A percentile compares a stretch with the other conserved stretches of the same genome.
Conservation (phyloP, 2,113 vertebrate genomes). For the Gasterosteus nipponicus region DNA sequence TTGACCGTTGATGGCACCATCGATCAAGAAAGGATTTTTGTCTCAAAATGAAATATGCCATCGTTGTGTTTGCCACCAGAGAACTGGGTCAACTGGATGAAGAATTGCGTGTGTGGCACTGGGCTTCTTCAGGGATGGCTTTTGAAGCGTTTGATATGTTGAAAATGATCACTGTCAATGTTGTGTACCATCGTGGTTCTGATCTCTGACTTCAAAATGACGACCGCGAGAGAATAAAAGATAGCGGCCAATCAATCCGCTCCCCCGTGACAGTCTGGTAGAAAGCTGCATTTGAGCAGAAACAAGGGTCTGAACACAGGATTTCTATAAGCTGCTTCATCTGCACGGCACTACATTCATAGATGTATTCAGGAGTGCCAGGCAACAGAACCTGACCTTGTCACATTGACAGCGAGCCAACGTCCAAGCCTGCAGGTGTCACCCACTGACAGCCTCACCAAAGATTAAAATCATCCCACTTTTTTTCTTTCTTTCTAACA, state of each 20-base stretch:
- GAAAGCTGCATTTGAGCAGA: slow-evolving; percentile 46
- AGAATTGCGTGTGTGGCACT: slow-evolving; percentile 44
- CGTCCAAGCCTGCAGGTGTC: slow-evolving; percentile 38
- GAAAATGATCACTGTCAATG: slow-evolving; percentile 63
- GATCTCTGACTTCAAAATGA: slow-evolving; percentile 62
- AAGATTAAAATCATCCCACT: slow-evolving; percentile 38
- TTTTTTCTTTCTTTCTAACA: neutral
- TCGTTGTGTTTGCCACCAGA: slow-evolving; percentile 68
- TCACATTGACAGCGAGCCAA: slow-evolving; percentile 42
- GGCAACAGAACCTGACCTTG: slow-evolving; percentile 54
- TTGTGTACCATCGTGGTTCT: slow-evolving; percentile 38
- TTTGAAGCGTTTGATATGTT: slow-evolving; percentile 61
- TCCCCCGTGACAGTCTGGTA: slow-evolving; percentile 43
- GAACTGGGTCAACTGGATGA: slow-evolving; percentile 79
- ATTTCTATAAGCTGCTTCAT: slow-evolving; percentile 61
- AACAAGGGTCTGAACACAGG: slow-evolving; percentile 57
- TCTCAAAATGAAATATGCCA: slow-evolving; percentile 73
- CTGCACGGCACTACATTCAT: neutral
- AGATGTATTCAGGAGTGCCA: slow-evolving; percentile 35
- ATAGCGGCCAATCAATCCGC: slow-evolving; percentile 53
- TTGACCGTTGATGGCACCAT: slow-evolving; percentile 78
- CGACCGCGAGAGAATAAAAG: slow-evolving; percentile 48
- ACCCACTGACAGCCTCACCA: slow-evolving; percentile 27
- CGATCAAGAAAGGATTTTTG: slow-evolving; percentile 77
- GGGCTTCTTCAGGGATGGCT: slow-evolving; percentile 36